Evolutionary conservation across 2,888 invertebrate genomes (phyloP), one percentile per base, ranked within the genome.

Genomic region (Phyto melanocephala): DNA sequence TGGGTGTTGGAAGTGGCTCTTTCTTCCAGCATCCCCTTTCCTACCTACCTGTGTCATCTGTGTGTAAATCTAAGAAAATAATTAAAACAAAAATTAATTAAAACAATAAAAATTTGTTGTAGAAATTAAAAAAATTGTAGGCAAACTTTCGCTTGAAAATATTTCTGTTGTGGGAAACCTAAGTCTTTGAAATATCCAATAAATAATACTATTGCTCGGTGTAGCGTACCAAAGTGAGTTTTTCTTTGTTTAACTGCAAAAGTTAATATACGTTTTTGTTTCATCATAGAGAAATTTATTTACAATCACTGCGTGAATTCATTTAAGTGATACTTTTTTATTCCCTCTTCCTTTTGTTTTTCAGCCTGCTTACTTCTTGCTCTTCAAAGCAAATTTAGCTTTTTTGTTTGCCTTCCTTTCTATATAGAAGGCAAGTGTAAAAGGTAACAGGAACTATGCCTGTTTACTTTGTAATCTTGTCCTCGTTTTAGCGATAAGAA

Each of bases 391-490:
- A 62, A 40, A 17, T 40, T 65, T 8, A 24, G n/a, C 2, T 20
- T 13, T 37, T n/a, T 7, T 15, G n/a, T 50, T 3, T 63, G n/a
- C n/a, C 2, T 4, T 37, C 1, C 35, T n/a, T n/a, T 56, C n/a
- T n/a, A n/a, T n/a, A n/a, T n/a, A n/a, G n/a, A 65, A 58, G 28
- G n/a, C 17, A 45, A 13, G 1, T 7, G 0, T 6, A 17, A 28
- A 6, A 28, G 15, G 20, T 11, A 28, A 6, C 37, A 63, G 62
- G 7, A 2, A 28, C 47, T 11, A 58, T 13, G 5, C 68, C 52
- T 45, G 33, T 33, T 60, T 74, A 63, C 63, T 63, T 67, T 40
- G n/a, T n/a, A n/a, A n/a, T 58, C 47, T 70, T 78, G 54, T 70
- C 17, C 37, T 24, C 28, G 28, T 28, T 54, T 35, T 50, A 24